Evolutionary conservation across 2,888 invertebrate species (phyloP).

Genomic region (Parnassius smintheus): DNA sequence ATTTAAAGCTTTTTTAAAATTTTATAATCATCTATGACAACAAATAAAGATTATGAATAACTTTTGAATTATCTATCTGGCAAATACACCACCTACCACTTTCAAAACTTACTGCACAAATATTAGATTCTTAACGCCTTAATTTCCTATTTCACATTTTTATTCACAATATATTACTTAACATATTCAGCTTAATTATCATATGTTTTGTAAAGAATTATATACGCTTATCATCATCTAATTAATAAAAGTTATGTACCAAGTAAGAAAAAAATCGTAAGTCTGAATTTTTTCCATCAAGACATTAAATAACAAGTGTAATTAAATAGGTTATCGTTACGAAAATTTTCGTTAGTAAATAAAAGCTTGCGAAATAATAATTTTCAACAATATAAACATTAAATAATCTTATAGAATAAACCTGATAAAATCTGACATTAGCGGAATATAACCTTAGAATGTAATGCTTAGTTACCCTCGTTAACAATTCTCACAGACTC

Average conservation of each 20-base stretch:
- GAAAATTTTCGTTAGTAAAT: slow-evolving; percentile 9
- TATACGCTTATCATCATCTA: background rate
- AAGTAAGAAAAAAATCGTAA: background rate
- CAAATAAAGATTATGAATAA: too few relatives aligned
- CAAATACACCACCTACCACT: too few relatives aligned
- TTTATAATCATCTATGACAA: too few relatives aligned
- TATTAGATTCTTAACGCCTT: too few relatives aligned
- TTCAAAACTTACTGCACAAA: too few relatives aligned
- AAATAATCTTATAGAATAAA: slow-evolving; percentile 14
- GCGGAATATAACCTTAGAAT: slow-evolving; percentile 27
- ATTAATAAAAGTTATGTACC: background rate
- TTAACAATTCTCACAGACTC: slow-evolving; percentile 17
- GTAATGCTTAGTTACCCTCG: slow-evolving; percentile 23
- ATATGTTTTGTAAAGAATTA: background rate
- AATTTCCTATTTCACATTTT: too few relatives aligned
- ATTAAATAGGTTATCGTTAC: slow-evolving; percentile 3
- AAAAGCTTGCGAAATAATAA: slow-evolving; percentile 16
- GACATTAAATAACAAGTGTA: background rate
- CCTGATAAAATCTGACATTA: slow-evolving; percentile 17
- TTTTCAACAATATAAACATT: background rate
- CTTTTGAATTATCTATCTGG: too few relatives aligned
- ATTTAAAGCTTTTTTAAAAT: too few relatives aligned
- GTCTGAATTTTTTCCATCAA: background rate
- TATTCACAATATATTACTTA: background rate
- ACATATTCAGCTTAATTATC: background rate